Conservation (phyloP, 2,113 vertebrate species). For the Clarias macrocephalus region DNA sequence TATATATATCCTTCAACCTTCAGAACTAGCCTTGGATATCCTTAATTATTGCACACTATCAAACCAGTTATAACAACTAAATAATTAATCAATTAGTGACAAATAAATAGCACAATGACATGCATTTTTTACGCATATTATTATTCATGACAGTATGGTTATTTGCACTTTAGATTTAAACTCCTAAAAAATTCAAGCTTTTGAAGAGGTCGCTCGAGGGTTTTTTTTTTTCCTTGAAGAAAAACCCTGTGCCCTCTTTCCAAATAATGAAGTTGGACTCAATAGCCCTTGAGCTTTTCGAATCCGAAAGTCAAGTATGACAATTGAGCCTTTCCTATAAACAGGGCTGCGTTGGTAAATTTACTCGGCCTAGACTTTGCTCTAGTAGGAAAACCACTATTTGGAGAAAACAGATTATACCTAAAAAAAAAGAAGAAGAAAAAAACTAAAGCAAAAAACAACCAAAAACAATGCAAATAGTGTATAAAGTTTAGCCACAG, state of each 20-base stretch:
- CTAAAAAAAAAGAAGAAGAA: not conserved
- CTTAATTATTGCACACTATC: not conserved
- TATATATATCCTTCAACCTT: not conserved
- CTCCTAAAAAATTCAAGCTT: conserved; percentile 28
- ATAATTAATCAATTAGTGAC: not conserved
- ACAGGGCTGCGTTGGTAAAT: not conserved
- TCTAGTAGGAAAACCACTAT: not conserved
- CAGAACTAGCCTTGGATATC: not conserved
- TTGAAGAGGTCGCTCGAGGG: conserved; percentile 8
- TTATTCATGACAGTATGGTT: not conserved
- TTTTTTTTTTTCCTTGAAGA: not conserved
- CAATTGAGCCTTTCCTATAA: conserved; percentile 30
- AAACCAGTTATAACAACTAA: not conserved
- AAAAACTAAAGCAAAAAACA: not conserved
- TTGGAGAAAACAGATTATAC: not conserved
- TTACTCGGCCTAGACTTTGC: not conserved
- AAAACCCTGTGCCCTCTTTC: conserved; percentile 30
- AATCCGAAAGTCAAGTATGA: conserved; percentile 36
- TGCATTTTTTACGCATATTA: not conserved
- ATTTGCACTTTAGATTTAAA: conserved; percentile 32
- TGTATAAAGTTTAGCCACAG: not conserved
- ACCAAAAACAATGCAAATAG: not conserved
- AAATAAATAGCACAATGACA: not conserved
- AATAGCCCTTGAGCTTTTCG: conserved; percentile 33
- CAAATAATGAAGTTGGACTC: conserved; percentile 43